Percentiles rank a stretch among this genome's conserved stretches.
Evolutionary conservation across 30 jellyfish, hydroid and myxozoan species (phyloP).

Genomic region (Hydractinia echinata): DNA sequence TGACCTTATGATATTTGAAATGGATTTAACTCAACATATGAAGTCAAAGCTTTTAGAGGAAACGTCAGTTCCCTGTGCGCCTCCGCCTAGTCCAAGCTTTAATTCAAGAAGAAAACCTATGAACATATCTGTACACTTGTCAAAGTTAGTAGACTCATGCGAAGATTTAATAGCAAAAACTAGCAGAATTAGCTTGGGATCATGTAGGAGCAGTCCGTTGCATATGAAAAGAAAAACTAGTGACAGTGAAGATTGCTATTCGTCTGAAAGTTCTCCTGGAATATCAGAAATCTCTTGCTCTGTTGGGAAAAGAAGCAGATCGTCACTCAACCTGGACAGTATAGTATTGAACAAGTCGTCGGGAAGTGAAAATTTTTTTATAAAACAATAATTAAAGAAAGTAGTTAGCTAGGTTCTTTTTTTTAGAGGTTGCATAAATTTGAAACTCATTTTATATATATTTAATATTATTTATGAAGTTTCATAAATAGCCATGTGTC

Average conservation of each 20-base stretch:
- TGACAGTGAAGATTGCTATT: slow-evolving; percentile 28
- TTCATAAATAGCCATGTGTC: too few relatives aligned
- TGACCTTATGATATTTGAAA: slow-evolving; percentile 23
- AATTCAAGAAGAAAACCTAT: slow-evolving; percentile 23
- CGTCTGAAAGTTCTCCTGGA: slow-evolving; percentile 36
- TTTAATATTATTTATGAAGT: too few relatives aligned
- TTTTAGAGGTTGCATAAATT: too few relatives aligned
- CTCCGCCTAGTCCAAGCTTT: slow-evolving; percentile 39
- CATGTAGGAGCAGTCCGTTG: slow-evolving; percentile 17
- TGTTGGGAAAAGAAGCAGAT: slow-evolving; percentile 38
- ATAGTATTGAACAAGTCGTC: neutral
- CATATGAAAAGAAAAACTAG: slow-evolving; percentile 33
- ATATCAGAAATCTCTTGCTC: neutral
- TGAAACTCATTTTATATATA: too few relatives aligned
- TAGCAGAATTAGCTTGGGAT: neutral
- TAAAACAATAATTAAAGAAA: too few relatives aligned
- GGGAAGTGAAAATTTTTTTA: neutral
- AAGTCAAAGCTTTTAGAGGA: slow-evolving; percentile 10
- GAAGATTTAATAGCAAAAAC: slow-evolving; percentile 21
- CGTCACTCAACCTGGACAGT: slow-evolving; percentile 20
- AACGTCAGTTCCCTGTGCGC: slow-evolving; percentile 36
- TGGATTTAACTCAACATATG: slow-evolving; percentile 8
- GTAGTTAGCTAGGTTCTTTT: too few relatives aligned
- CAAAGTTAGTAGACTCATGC: slow-evolving; percentile 22
- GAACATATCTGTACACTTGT: slow-evolving; percentile 7